phyloP scores from a whole-genome alignment of 2,113 vertebrate genomes.

The Poeciliopsis occidentalis region DNA sequence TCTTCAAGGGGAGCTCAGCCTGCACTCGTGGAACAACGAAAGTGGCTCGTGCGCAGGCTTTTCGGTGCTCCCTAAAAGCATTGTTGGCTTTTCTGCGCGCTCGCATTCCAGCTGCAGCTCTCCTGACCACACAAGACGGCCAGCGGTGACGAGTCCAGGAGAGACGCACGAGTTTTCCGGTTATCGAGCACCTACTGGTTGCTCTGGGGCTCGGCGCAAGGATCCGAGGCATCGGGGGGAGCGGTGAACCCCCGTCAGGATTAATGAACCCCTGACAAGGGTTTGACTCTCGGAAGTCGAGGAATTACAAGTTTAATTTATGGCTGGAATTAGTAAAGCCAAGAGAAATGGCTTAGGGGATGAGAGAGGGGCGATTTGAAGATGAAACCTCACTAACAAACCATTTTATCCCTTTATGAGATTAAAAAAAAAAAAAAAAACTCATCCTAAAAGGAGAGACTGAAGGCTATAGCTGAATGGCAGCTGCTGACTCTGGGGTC shows the following conservation, averaged over 20 bases:
- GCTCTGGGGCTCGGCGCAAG: conserved; percentile 29
- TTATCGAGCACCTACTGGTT: conserved; percentile 59
- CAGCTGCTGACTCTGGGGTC: conserved; percentile 52
- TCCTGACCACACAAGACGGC: conserved; percentile 71
- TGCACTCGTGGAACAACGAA: conserved; percentile 29
- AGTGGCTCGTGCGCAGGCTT: conserved; percentile 43
- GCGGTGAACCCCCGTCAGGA: conserved; percentile 1
- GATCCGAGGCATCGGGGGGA: conserved; percentile 23
- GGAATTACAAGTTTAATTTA: conserved; percentile 33
- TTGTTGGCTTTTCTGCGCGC: conserved; percentile 63
- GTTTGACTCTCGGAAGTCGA: conserved; percentile 14
- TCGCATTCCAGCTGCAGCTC: conserved; percentile 61
- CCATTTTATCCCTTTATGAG: conserved; percentile 18
- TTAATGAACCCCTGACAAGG: conserved; percentile 20
- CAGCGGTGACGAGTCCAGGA: background rate
- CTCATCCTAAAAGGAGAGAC: conserved; percentile 33
- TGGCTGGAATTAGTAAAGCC: conserved; percentile 30
- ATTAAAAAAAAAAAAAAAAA: conserved; percentile 13
- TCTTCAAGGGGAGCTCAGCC: conserved; percentile 36
- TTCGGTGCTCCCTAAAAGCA: conserved; percentile 61
- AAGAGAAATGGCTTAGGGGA: conserved; percentile 24
- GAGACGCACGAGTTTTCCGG: conserved; percentile 26
- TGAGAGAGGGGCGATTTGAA: background rate
- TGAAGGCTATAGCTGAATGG: conserved; percentile 48
- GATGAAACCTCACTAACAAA: conserved; percentile 41